Conservation (phyloP, 2,888 invertebrate genomes). For the Selenia dentaria region DNA sequence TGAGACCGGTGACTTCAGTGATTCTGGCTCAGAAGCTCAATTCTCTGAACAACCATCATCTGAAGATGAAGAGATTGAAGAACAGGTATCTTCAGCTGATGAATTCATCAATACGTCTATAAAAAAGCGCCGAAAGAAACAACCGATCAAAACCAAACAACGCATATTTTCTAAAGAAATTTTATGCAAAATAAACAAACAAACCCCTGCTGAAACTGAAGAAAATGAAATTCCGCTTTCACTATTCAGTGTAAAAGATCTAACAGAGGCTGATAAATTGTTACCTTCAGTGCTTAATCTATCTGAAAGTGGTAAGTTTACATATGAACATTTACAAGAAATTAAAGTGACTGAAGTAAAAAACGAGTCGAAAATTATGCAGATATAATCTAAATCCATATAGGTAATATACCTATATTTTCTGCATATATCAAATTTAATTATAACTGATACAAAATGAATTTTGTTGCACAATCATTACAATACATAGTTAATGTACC, state of each 20-base stretch:
- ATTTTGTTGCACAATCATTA: too few relatives aligned
- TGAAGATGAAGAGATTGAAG: constrained; percentile 43
- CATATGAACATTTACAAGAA: too few relatives aligned
- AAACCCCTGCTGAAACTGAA: constrained; percentile 39
- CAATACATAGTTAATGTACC: too few relatives aligned
- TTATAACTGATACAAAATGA: too few relatives aligned
- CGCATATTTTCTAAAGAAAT: constrained; percentile 55
- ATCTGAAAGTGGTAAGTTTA: constrained; percentile 76
- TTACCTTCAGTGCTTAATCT: constrained; percentile 73
- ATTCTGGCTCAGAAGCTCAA: constrained; percentile 79
- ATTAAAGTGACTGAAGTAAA: too few relatives aligned
- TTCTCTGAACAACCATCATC: constrained; percentile 62
- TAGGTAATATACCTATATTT: too few relatives aligned
- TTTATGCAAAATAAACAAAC: constrained; percentile 58
- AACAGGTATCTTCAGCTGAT: constrained; percentile 55
- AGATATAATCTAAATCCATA: too few relatives aligned
- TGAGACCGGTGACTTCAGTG: constrained; percentile 70
- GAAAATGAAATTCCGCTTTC: constrained; percentile 40
- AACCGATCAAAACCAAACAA: constrained; percentile 35
- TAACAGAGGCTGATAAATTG: constrained; percentile 74
- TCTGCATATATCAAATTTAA: too few relatives aligned
- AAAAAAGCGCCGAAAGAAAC: constrained; percentile 18
- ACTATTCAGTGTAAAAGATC: constrained; percentile 66
- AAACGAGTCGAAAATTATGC: too few relatives aligned
- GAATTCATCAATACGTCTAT: constrained; percentile 50